Percentiles rank a stretch among this genome's conserved stretches.
These are phyloP conservation scores for Entelurus aequoreus DNA, from an alignment of 2,113 vertebrate species.

Conservation along the genomic window DNA sequence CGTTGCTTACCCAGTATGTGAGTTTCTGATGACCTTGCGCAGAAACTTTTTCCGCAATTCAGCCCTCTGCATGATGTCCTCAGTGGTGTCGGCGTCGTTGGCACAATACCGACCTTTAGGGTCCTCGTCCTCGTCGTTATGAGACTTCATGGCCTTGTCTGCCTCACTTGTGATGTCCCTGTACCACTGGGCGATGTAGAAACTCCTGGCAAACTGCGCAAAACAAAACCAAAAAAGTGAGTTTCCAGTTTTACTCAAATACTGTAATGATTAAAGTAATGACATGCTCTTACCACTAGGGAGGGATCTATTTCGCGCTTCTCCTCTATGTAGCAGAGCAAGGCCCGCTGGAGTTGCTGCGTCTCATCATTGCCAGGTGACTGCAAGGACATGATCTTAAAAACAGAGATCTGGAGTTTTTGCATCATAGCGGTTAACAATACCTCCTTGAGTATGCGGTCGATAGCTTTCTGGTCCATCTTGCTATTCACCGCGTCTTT, in stretches of 20 bases:
- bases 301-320: slow-evolving; percentile 86
- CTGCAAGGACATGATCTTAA: slow-evolving; percentile 34
- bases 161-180: slow-evolving; percentile 90
- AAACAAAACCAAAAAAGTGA: slow-evolving; percentile 9
- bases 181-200: slow-evolving; percentile 97
- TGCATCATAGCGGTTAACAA: background rate
- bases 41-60: slow-evolving; percentile 91
- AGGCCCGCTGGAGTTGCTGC: slow-evolving; percentile 89
- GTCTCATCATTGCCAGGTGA: slow-evolving; percentile 79
- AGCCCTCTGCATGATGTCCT: slow-evolving; percentile 86
- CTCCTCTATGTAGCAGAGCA: slow-evolving; percentile 87
- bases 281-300: slow-evolving; percentile 76
- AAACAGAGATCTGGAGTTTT: slow-evolving; percentile 1
- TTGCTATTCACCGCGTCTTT: slow-evolving; percentile 94
- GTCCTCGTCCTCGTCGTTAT: slow-evolving; percentile 84
- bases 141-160: slow-evolving; percentile 93
- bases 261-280: background rate
- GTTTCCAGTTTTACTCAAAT: background rate
- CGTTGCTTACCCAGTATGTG: slow-evolving; percentile 49
- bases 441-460: slow-evolving; percentile 91
- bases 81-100: slow-evolving; percentile 80
- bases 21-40: slow-evolving; percentile 83
- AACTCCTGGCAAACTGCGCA: slow-evolving; percentile 90
- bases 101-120: slow-evolving; percentile 77
- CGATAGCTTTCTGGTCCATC: slow-evolving; percentile 92